Evolutionary conservation across 2,888 invertebrate species (phyloP).

Genomic region (Globia sparganii): DNA sequence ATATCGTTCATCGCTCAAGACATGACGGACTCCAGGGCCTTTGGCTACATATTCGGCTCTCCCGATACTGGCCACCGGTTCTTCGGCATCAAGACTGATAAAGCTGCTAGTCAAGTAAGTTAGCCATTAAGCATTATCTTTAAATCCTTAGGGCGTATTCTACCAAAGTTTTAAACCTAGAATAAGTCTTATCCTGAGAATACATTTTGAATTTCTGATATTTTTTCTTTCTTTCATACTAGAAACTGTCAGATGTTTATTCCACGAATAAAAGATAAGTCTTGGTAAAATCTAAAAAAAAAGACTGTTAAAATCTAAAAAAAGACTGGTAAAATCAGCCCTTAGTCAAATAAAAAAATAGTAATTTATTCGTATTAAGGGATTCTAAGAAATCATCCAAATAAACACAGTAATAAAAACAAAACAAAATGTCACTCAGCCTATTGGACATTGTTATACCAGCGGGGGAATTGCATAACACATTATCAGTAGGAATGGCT

Average conservation of each 20-base stretch:
- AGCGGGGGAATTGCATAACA: neutral
- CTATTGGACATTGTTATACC: neutral
- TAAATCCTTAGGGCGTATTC: too few relatives aligned
- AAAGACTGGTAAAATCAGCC: too few relatives aligned
- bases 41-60: conserved; percentile 99
- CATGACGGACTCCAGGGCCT: conserved; percentile 98
- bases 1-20: conserved; percentile 99
- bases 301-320: too few relatives aligned
- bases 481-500: too few relatives aligned
- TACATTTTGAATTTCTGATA: too few relatives aligned
- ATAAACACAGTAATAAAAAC: neutral
- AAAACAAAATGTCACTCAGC: neutral
- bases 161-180: too few relatives aligned
- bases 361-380: neutral
- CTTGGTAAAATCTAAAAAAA: too few relatives aligned
- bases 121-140: neutral
- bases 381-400: neutral
- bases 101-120: conserved; percentile 97
- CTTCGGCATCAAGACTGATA: conserved; percentile 99
- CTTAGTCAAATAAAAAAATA: neutral
- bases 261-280: too few relatives aligned
- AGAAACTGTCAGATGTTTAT: too few relatives aligned
- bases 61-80: conserved; percentile 99
- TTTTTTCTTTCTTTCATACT: too few relatives aligned
- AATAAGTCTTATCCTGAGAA: too few relatives aligned